Conservation (phyloP, 2,888 invertebrate species). For the Caenorhabditis imperialis region DNA sequence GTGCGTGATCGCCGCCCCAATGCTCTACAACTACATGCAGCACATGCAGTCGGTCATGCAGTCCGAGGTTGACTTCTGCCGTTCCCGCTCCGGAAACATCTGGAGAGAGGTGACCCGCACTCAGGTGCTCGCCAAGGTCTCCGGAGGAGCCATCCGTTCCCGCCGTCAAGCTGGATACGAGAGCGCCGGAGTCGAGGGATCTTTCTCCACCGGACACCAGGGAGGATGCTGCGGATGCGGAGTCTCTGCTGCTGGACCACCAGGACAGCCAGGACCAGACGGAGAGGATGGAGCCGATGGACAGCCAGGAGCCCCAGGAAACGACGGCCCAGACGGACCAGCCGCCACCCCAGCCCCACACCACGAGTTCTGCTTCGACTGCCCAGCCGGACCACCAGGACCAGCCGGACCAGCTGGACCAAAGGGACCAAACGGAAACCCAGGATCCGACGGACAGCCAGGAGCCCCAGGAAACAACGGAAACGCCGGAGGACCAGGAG, state of each 20-base stretch:
- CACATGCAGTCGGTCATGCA: conserved; percentile 74
- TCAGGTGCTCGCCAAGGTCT: conserved; percentile 67
- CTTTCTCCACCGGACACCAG: conserved; percentile 29
- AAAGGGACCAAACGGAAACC: conserved; percentile 69
- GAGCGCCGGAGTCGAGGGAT: conserved; percentile 57
- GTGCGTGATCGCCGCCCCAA: conserved; percentile 72
- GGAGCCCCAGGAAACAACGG: conserved; percentile 66
- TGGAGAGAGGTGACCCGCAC: conserved; percentile 73
- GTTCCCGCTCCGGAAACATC: conserved; percentile 71
- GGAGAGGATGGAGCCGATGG: conserved; percentile 66
- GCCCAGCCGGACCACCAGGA: conserved; percentile 69
- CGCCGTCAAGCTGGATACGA: conserved; percentile 67
- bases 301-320: conserved; percentile 67
- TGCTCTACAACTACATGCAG: conserved; percentile 76
- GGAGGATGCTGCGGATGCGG: conserved; percentile 71
- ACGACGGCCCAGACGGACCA: conserved; percentile 71
- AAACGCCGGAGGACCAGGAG: conserved; percentile 66
- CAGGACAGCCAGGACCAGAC: conserved; percentile 64
- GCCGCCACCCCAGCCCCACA: conserved; percentile 68
- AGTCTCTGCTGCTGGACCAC: conserved; percentile 62
- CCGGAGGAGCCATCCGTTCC: conserved; percentile 62
- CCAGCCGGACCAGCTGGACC: conserved; percentile 67
- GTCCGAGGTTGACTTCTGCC: conserved; percentile 72
- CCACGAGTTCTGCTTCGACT: conserved; percentile 67
- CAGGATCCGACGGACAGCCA: conserved; percentile 62